Percentiles rank a stretch among this genome's conserved stretches.
These are phyloP conservation scores for Cavia porcellus DNA, from an alignment of 2,113 vertebrate genomes.

Conservation along the genomic window DNA sequence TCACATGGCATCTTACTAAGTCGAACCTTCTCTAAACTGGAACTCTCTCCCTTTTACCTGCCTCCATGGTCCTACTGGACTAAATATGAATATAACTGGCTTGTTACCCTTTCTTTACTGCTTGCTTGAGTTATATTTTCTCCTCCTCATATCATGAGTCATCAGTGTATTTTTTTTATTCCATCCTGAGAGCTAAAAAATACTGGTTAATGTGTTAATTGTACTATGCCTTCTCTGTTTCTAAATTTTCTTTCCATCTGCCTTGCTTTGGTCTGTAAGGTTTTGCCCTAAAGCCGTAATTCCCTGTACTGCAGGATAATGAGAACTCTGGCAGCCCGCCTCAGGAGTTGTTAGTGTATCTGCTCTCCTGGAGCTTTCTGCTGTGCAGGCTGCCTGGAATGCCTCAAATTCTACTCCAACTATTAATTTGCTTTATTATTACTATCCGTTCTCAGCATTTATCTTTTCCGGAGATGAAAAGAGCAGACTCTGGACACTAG, in stretches of 20 bases:
- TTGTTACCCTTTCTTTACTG: neutral
- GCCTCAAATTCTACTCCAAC: neutral
- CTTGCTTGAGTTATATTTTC: neutral
- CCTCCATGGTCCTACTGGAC: neutral
- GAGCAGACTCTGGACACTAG: neutral
- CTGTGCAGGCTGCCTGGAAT: neutral
- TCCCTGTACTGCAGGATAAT: neutral
- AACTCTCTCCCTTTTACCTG: rapidly evolving
- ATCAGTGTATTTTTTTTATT: neutral
- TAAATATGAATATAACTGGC: neutral
- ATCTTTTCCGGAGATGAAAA: neutral
- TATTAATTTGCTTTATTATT: neutral
- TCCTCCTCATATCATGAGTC: neutral
- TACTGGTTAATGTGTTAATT: neutral
- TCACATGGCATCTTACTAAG: neutral
- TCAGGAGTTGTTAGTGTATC: neutral
- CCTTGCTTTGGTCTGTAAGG: neutral
- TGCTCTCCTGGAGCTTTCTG: neutral
- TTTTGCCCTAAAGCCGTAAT: neutral
- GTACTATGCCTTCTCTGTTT: neutral
- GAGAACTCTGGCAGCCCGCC: neutral
- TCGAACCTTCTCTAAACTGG: neutral
- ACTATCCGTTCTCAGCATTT: neutral
- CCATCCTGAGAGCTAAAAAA: neutral
- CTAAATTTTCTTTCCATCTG: neutral